Percentiles rank a stretch among this genome's conserved stretches.
phyloP scores from a whole-genome alignment of 2,113 vertebrate genomes.

The Nothobranchius furzeri region DNA sequence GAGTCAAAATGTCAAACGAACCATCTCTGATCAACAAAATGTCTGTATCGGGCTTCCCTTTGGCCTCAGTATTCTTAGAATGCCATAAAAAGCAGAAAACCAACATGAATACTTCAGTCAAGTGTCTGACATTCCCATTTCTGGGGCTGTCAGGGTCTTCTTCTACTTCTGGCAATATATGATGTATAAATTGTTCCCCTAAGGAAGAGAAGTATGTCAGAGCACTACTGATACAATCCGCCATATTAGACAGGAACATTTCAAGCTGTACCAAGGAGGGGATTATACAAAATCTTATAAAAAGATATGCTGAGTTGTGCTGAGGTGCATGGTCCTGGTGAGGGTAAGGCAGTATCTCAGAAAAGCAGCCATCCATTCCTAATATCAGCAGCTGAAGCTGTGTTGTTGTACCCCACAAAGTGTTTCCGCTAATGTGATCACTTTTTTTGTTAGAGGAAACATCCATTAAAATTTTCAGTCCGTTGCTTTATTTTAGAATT shows the following conservation, averaged over 20 bases:
- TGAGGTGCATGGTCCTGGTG: slow-evolving; percentile 1
- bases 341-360: slow-evolving; percentile 5
- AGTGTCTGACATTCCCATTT: slow-evolving; percentile 69
- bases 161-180: slow-evolving; percentile 51
- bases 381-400: slow-evolving; percentile 21
- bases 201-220: slow-evolving; percentile 71
- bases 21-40: slow-evolving; percentile 64
- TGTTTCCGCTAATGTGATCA: slow-evolving; percentile 5
- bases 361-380: slow-evolving; percentile 11
- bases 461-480: slow-evolving; percentile 3
- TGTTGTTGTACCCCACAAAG: slow-evolving; percentile 1
- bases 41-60: slow-evolving; percentile 65
- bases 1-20: slow-evolving; percentile 74
- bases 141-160: slow-evolving; percentile 62
- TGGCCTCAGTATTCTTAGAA: slow-evolving; percentile 56
- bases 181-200: slow-evolving; percentile 64
- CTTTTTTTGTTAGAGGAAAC: background rate
- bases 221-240: slow-evolving; percentile 35
- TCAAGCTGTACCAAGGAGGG: slow-evolving; percentile 26
- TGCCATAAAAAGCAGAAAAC: slow-evolving; percentile 51
- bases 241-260: slow-evolving; percentile 25
- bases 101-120: slow-evolving; percentile 55
- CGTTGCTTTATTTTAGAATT: background rate
- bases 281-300: slow-evolving; percentile 42
- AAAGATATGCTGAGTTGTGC: slow-evolving; percentile 20